These are phyloP conservation scores for Neotragus moschatus DNA, from an alignment of 2,113 vertebrate species.

Conservation along the genomic window DNA sequence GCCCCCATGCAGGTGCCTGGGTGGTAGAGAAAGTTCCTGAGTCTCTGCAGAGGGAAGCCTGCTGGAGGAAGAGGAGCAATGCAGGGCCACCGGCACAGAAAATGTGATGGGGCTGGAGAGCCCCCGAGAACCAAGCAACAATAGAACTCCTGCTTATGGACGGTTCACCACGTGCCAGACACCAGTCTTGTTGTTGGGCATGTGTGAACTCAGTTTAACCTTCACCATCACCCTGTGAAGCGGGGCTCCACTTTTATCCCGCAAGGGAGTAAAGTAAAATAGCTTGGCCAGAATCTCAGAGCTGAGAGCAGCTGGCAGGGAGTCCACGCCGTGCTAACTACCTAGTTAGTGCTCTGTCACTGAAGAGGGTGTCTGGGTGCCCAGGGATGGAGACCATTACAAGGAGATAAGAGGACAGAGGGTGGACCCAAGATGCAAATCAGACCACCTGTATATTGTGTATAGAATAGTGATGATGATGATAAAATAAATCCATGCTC, in stretches of 20 bases:
- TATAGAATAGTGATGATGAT: not conserved
- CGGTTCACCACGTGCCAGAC: fast-evolving
- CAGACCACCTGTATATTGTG: not conserved
- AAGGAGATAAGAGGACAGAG: not conserved
- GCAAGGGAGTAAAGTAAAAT: not conserved
- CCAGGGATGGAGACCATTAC: not conserved
- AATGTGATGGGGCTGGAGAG: not conserved
- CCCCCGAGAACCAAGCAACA: not conserved
- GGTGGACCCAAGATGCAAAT: not conserved
- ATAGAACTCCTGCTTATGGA: fast-evolving
- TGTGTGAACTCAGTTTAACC: fast-evolving
- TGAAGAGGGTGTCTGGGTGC: not conserved
- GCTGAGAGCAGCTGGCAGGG: too few species aligned
- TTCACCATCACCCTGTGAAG: not conserved
- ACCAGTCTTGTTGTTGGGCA: fast-evolving
- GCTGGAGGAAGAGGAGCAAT: too few species aligned
- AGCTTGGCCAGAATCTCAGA: too few species aligned
- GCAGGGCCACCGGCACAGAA: not conserved
- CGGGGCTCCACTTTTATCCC: not conserved
- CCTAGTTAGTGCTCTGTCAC: not conserved
- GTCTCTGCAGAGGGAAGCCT: not conserved
- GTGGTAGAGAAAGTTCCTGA: not conserved
- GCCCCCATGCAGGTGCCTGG: not conserved
- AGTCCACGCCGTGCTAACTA: fast-evolving
- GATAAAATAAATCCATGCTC: not conserved